Evolutionary conservation across 2,888 invertebrate species (phyloP).

Genomic region (Toxonevra muliebris): DNA sequence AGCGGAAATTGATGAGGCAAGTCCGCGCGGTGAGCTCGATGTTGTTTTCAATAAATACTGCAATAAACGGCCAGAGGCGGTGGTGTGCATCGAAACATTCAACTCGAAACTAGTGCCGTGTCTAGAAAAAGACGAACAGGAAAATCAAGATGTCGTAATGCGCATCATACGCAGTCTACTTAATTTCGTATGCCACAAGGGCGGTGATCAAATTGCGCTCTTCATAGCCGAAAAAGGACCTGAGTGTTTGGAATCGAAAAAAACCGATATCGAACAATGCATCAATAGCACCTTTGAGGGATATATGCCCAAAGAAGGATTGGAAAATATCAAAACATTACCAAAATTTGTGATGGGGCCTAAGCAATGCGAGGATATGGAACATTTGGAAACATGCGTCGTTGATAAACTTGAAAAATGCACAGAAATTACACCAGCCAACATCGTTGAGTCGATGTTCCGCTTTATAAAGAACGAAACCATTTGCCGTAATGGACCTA

Average conservation of each 20-base stretch:
- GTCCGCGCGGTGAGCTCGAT: slow-evolving; percentile 75
- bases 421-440: slow-evolving; percentile 59
- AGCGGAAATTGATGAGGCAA: slow-evolving; percentile 74
- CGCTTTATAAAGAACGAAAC: slow-evolving; percentile 61
- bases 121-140: slow-evolving; percentile 71
- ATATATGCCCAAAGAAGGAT: slow-evolving; percentile 65
- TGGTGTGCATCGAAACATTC: slow-evolving; percentile 70
- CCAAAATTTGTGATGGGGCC: slow-evolving; percentile 72
- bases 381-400: slow-evolving; percentile 54
- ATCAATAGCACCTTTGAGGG: slow-evolving; percentile 71
- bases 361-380: slow-evolving; percentile 61
- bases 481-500: slow-evolving; percentile 49
- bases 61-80: slow-evolving; percentile 65
- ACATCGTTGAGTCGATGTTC: slow-evolving; percentile 61
- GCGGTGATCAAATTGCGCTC: slow-evolving; percentile 83
- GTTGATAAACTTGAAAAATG: slow-evolving; percentile 56
- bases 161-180: slow-evolving; percentile 76
- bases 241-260: slow-evolving; percentile 74
- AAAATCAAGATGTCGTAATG: slow-evolving; percentile 70
- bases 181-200: slow-evolving; percentile 80
- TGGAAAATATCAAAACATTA: slow-evolving; percentile 65
- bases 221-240: slow-evolving; percentile 85
- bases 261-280: slow-evolving; percentile 72
- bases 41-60: slow-evolving; percentile 80
- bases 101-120: slow-evolving; percentile 71